Evolutionary conservation across 2,888 invertebrate genomes (phyloP).

Genomic region (Conchocele bisecta): DNA sequence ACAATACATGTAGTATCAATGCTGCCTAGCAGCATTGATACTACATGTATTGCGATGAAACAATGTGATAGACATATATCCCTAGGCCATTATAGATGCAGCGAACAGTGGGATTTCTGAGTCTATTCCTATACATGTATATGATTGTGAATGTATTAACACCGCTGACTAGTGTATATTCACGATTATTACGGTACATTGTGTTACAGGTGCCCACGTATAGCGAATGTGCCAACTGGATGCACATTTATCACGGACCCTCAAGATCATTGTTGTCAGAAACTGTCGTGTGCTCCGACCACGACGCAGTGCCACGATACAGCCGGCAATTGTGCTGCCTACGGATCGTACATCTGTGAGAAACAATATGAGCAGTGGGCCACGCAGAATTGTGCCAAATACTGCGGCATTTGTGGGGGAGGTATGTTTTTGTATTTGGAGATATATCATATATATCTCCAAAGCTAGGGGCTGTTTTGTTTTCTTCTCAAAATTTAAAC

Average conservation of each 20-base stretch:
- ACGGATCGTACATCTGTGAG: slow-evolving; percentile 56
- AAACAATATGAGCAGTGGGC: slow-evolving; percentile 63
- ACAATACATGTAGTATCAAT: too few relatives aligned
- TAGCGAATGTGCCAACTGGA: slow-evolving; percentile 67
- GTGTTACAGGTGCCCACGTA: slow-evolving; percentile 64
- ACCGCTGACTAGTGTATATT: too few relatives aligned
- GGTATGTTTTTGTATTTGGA: slow-evolving; percentile 13
- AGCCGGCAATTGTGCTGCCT: slow-evolving; percentile 53
- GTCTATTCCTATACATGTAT: too few relatives aligned
- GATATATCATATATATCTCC: background rate
- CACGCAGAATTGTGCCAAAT: slow-evolving; percentile 59
- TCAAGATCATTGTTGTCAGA: slow-evolving; percentile 70
- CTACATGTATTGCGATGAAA: too few relatives aligned
- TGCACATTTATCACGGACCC: slow-evolving; percentile 69
- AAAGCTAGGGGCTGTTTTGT: background rate
- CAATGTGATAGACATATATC: too few relatives aligned
- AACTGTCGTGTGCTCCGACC: slow-evolving; percentile 64
- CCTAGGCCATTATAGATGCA: too few relatives aligned
- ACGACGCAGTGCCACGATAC: slow-evolving; percentile 47
- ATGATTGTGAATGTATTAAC: too few relatives aligned
- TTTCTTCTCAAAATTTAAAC: too few relatives aligned
- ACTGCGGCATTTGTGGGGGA: slow-evolving; percentile 56
- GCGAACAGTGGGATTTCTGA: too few relatives aligned
- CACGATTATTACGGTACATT: too few relatives aligned
- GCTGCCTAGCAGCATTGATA: too few relatives aligned